Conservation (phyloP, 2,888 invertebrate genomes). For the Hirudinaria manillensis region DNA sequence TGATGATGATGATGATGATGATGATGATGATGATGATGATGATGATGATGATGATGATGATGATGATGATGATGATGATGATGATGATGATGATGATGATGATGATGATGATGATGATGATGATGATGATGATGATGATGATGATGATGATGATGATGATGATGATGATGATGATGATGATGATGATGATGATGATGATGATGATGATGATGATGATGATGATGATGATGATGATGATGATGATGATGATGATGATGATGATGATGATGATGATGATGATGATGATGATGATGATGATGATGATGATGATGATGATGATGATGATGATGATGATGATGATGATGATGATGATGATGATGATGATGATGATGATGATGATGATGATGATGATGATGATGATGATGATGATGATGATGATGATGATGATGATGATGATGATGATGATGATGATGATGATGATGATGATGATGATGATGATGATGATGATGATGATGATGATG, state of each 20-base stretch:
- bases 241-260: slow-evolving; percentile 32
- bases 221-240: slow-evolving; percentile 31
- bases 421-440: slow-evolving; percentile 24
- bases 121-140: slow-evolving; percentile 25
- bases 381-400: slow-evolving; percentile 23
- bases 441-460: slow-evolving; percentile 24
- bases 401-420: slow-evolving; percentile 23
- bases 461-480: slow-evolving; percentile 26
- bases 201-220: slow-evolving; percentile 18
- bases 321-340: slow-evolving; percentile 24
- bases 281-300: slow-evolving; percentile 25
- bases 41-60: slow-evolving; percentile 24
- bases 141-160: slow-evolving; percentile 24
- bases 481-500: slow-evolving; percentile 20
- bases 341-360: slow-evolving; percentile 25
- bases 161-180: neutral
- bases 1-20: slow-evolving; percentile 21
- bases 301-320: slow-evolving; percentile 20
- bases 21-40: slow-evolving; percentile 25
- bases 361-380: slow-evolving; percentile 22
- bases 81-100: slow-evolving; percentile 26
- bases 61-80: slow-evolving; percentile 25
- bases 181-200: slow-evolving; percentile 24
- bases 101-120: slow-evolving; percentile 25
- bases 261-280: slow-evolving; percentile 28